A percentile compares a stretch with the other conserved stretches of the same genome.
Evolutionary conservation across 2,888 invertebrate genomes (phyloP).

Genomic region (Abrostola triplasia): DNA sequence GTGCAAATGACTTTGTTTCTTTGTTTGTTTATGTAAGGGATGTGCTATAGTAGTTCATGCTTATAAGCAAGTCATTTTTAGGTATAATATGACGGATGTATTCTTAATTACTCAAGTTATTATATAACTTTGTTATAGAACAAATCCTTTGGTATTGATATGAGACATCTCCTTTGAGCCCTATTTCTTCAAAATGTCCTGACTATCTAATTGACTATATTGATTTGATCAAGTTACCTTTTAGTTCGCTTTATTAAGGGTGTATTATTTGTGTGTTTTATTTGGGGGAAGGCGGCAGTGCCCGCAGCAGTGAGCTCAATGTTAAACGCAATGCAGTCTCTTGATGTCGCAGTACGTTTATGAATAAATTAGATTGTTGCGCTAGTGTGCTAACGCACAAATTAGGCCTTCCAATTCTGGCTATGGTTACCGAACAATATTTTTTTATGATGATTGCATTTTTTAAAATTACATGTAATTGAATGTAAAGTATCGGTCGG

Average conservation of each 20-base stretch:
- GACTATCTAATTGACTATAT: conserved; percentile 43
- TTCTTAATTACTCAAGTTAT: conserved; percentile 26
- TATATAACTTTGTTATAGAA: conserved; percentile 17
- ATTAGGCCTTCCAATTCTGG: conserved; percentile 73
- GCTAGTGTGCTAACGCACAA: conserved; percentile 88
- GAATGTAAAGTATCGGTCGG: conserved; percentile 71
- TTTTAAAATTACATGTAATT: conserved; percentile 19
- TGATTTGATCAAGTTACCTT: conserved; percentile 47
- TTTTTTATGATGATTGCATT: conserved; percentile 49
- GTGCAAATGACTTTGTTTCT: conserved; percentile 42
- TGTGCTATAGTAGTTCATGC: conserved; percentile 43
- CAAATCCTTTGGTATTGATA: conserved; percentile 34
- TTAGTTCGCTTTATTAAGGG: conserved; percentile 71
- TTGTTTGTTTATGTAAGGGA: conserved; percentile 44
- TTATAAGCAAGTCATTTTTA: conserved; percentile 31
- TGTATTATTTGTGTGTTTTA: conserved; percentile 85
- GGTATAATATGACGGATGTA: conserved; percentile 33
- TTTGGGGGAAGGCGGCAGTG: conserved; percentile 91
- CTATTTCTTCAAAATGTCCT: conserved; percentile 38
- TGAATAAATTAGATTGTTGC: conserved; percentile 85
- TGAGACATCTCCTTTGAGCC: conserved; percentile 55
- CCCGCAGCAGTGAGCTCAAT: conserved; percentile 93
- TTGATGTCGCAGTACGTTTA: conserved; percentile 87
- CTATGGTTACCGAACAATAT: conserved; percentile 80
- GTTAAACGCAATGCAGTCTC: conserved; percentile 91